A percentile compares a stretch with the other conserved stretches of the same genome.
phyloP scores from a whole-genome alignment of 1,140 invertebrate genomes.

The Maconellicoccus hirsutus region DNA sequence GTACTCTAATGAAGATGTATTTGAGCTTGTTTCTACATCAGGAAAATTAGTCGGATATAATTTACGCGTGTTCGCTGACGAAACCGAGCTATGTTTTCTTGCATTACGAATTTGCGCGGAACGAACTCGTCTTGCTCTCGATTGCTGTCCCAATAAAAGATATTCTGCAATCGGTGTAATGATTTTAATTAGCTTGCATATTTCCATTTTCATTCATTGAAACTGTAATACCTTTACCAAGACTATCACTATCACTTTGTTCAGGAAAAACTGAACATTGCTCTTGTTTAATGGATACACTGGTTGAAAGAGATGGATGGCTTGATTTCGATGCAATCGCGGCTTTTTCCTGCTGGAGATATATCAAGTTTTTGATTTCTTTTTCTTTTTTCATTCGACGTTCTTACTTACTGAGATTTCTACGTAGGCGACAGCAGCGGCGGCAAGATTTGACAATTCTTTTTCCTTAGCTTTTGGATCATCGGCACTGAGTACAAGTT shows the following conservation, averaged over 20 bases:
- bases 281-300: background rate
- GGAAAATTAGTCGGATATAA: slow-evolving; percentile 29
- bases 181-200: background rate
- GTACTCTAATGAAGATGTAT: slow-evolving; percentile 29
- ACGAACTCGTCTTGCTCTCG: slow-evolving; percentile 44
- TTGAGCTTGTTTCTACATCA: slow-evolving; percentile 30
- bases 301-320: background rate
- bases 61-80: slow-evolving; percentile 29
- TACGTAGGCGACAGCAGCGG: slow-evolving; percentile 27
- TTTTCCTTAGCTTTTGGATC: slow-evolving; percentile 35
- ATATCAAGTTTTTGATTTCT: background rate
- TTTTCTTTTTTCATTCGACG: background rate
- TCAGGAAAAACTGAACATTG: slow-evolving; percentile 34
- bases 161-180: slow-evolving; percentile 31
- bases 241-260: slow-evolving; percentile 52
- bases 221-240: slow-evolving; percentile 35
- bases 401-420: background rate
- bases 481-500: slow-evolving; percentile 41
- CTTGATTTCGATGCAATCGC: background rate
- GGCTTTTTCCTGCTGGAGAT: background rate
- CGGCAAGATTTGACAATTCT: slow-evolving; percentile 29
- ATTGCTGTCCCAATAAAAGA: slow-evolving; percentile 45
- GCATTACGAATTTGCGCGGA: slow-evolving; percentile 37
- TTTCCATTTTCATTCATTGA: background rate
- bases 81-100: slow-evolving; percentile 35